A percentile compares a stretch with the other conserved stretches of the same genome.
These are phyloP conservation scores for Pangasius mekongensis DNA, from an alignment of 2,797 vertebrate species.

Conservation along the genomic window DNA sequence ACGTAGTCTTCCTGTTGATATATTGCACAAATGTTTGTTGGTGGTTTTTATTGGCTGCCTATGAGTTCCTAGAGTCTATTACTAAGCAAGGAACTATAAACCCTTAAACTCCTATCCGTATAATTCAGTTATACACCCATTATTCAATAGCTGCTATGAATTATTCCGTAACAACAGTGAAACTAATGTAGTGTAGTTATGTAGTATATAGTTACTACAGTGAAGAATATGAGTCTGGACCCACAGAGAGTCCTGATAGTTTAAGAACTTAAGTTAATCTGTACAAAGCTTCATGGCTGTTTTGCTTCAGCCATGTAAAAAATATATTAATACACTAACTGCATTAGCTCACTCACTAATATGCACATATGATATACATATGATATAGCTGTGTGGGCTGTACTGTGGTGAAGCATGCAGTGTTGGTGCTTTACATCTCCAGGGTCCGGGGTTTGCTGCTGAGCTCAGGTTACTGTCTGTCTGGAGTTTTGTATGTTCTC, in stretches of 20 bases:
- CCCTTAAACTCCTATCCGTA: neutral
- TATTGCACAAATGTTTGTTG: neutral
- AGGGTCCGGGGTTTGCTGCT: neutral
- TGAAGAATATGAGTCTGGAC: neutral
- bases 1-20: neutral
- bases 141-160: neutral
- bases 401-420: neutral
- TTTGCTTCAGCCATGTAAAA: neutral
- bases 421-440: neutral
- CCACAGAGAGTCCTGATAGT: neutral
- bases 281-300: neutral
- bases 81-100: neutral
- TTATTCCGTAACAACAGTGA: neutral
- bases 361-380: neutral
- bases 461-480: neutral
- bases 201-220: neutral
- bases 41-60: neutral
- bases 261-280: neutral
- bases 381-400: neutral
- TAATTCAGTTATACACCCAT: neutral
- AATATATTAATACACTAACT: neutral
- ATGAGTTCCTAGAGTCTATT: neutral
- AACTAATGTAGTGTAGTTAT: neutral
- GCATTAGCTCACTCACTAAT: neutral
- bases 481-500: neutral